phyloP scores from a whole-genome alignment of 2,888 invertebrate genomes.

The Lathronympha strigana region DNA sequence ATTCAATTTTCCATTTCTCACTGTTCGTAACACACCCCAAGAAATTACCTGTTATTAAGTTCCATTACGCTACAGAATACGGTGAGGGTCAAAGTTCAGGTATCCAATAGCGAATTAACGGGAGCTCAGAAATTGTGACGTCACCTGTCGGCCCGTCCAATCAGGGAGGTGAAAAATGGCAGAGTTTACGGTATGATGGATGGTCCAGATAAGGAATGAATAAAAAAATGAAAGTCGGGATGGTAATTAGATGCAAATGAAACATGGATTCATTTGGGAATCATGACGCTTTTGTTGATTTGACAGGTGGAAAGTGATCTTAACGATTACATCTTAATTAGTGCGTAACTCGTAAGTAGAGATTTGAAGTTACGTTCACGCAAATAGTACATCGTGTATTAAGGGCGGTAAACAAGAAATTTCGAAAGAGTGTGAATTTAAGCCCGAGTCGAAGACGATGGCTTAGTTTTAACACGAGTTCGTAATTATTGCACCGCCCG shows the following conservation, averaged over 20 bases:
- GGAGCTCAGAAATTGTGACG: constrained; percentile 54
- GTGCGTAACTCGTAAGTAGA: not conserved
- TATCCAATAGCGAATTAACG: constrained; percentile 54
- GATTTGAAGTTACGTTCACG: no score
- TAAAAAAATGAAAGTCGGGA: constrained; percentile 33
- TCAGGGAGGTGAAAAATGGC: constrained; percentile 69
- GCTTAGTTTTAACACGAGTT: no score
- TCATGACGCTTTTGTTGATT: not conserved
- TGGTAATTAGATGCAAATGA: constrained; percentile 17
- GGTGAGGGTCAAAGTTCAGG: constrained; percentile 34
- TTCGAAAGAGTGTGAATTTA: no score
- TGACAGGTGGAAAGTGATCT: not conserved
- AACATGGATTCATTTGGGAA: constrained; percentile 18
- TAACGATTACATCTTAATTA: not conserved
- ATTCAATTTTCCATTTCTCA: constrained; percentile 32
- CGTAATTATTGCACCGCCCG: no score
- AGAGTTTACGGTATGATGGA: constrained; percentile 30
- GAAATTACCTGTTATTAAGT: constrained; percentile 14
- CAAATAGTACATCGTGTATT: no score
- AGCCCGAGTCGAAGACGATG: no score
- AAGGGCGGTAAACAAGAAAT: no score
- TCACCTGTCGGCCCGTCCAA: constrained; percentile 64
- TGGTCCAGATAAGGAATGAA: constrained; percentile 39
- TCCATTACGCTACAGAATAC: constrained; percentile 18
- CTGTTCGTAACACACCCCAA: constrained; percentile 17